Evolutionary conservation across 2,888 invertebrate species (phyloP), one percentile per base, ranked within the genome.

Genomic region (Shargacucullia verbasci): DNA sequence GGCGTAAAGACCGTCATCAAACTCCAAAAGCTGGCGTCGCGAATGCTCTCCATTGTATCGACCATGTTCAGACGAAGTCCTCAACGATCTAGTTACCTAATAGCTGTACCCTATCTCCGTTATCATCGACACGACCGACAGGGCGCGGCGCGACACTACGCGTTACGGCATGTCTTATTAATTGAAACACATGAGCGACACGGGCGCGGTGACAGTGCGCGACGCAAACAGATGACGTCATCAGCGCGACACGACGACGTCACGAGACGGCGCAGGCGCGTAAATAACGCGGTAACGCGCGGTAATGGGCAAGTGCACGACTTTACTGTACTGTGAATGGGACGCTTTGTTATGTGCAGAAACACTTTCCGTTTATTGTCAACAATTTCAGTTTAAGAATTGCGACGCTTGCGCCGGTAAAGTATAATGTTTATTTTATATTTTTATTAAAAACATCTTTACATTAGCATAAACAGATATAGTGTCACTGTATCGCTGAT

Each of bases 111-210:
- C 2, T 46, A 31, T 40, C 33, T 37, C 31, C 2, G 29, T 13
- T 12, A 25, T 29, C 50, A 34, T 11, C 39, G 29, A 29, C 5
- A 7, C 7, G 20, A 35, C 31, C 55, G 37, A n/a, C 13, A 14
- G 34, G 37, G 13, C 43, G 13, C 15, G 33, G 13, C 14, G 34
- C 57, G 39, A 27, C 27, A 12, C 9, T 5, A 29, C 14, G 34
- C 57, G 39, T 25, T 27, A 12, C 9, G 10, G 25, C 54, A 33
- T 65, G 65, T 59, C 62, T 58, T 46, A 13, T 58, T 72, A 70
- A 76, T 70, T 69, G 70, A 64, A 59, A 69, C 74, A 61, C 49
- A 70, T 60, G 49, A 46, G 50, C 47, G 64, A 62, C 68, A 49
- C 15, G 47, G 38, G 15, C 31, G 34, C 37, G 41, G 13, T 14